phyloP scores from a whole-genome alignment of 2,113 vertebrate genomes.

The Turdus rufiventris region DNA sequence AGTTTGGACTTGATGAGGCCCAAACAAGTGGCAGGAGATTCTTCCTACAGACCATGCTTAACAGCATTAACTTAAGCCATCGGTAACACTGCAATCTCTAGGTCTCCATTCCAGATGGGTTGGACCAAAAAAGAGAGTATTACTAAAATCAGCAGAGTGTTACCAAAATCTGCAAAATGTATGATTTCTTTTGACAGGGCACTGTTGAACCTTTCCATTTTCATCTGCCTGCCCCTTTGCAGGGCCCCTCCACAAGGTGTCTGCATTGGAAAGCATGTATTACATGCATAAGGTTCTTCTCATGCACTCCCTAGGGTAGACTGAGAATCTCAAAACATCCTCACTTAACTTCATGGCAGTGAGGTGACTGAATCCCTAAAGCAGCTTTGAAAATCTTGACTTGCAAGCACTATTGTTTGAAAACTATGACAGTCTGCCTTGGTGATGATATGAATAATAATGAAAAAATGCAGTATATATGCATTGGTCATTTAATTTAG shows the following conservation, averaged over 20 bases:
- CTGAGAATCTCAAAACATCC: not conserved
- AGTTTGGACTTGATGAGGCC: not conserved
- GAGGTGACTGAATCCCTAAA: not conserved
- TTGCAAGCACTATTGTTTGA: constrained; percentile 7
- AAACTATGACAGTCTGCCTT: constrained; percentile 34
- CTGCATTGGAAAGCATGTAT: not conserved
- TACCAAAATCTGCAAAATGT: not conserved
- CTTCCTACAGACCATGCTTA: not conserved
- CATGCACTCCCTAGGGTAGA: not conserved
- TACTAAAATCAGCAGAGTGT: not conserved
- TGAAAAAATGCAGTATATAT: constrained; percentile 4
- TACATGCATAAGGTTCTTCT: not conserved
- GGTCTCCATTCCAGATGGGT: not conserved
- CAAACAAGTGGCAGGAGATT: not conserved
- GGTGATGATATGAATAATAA: constrained; percentile 31
- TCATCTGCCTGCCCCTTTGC: not conserved
- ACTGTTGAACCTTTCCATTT: not conserved
- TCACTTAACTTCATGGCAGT: not conserved
- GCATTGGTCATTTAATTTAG: not conserved
- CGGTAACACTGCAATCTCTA: not conserved
- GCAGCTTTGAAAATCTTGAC: constrained; percentile 14
- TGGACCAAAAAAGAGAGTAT: not conserved
- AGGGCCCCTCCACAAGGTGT: not conserved
- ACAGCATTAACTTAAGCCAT: not conserved
- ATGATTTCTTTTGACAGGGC: not conserved